Conservation (phyloP, 2,113 vertebrate genomes). For the Sorex araneus region DNA sequence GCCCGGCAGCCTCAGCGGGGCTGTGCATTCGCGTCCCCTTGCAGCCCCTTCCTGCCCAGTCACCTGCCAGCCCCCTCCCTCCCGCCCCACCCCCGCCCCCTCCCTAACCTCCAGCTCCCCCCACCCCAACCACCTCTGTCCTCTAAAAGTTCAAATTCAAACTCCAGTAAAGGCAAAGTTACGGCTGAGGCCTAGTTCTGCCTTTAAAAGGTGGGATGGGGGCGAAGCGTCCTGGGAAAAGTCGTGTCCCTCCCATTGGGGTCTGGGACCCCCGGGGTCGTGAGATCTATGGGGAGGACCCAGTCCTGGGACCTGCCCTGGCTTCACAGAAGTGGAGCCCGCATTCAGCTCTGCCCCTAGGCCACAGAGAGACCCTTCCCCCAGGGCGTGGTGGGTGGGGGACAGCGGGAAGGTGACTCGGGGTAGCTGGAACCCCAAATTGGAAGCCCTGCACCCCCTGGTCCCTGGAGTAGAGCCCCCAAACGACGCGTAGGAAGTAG, state of each 20-base stretch:
- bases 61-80: constrained; percentile 16
- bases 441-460: too few species aligned
- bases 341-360: background rate
- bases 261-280: background rate
- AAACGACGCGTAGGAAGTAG: too few species aligned
- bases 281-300: background rate
- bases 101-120: background rate
- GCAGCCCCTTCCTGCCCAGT: constrained; percentile 7
- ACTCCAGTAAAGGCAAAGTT: constrained; percentile 76
- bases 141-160: constrained; percentile 71
- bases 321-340: background rate
- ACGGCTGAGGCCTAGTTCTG: constrained; percentile 41
- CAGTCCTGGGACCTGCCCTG: background rate
- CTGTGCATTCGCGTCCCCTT: background rate
- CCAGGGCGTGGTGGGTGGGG: too few species aligned
- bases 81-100: background rate
- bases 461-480: too few species aligned
- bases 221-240: constrained; percentile 57
- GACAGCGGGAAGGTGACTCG: too few species aligned
- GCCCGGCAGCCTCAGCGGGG: constrained; percentile 81
- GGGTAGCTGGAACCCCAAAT: too few species aligned
- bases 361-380: too few species aligned
- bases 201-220: background rate
- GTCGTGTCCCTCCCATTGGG: background rate
- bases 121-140: background rate